phyloP scores from a whole-genome alignment of 2,888 invertebrate genomes.

The Unio delphinus region DNA sequence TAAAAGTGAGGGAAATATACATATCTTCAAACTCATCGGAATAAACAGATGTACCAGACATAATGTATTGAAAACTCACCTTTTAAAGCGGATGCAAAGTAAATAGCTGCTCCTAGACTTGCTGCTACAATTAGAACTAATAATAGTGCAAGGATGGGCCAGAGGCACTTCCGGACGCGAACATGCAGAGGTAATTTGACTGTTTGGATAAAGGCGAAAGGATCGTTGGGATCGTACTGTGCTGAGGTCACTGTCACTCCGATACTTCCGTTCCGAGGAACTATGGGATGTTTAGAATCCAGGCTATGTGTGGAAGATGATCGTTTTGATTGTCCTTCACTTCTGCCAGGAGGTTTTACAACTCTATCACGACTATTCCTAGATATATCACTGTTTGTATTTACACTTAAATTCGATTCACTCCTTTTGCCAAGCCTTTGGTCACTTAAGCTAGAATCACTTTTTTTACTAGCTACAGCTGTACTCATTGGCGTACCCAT shows the following conservation, averaged over 20 bases:
- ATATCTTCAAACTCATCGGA: no score
- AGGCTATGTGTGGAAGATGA: conserved; percentile 16
- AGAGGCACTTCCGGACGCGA: conserved; percentile 40
- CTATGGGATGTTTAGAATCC: conserved; percentile 14
- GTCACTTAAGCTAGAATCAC: not conserved
- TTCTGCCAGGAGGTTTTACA: conserved; percentile 8
- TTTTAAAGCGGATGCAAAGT: conserved; percentile 57
- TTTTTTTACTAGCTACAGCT: no score
- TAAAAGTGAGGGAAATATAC: no score
- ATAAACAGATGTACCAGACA: no score
- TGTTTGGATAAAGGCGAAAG: conserved; percentile 49
- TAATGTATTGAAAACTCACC: conserved; percentile 30
- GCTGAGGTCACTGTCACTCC: conserved; percentile 35
- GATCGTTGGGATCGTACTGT: conserved; percentile 39
- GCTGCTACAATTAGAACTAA: conserved; percentile 48
- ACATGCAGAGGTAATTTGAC: conserved; percentile 39
- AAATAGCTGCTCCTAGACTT: conserved; percentile 55
- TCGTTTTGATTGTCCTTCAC: conserved; percentile 13
- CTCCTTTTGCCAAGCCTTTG: conserved; percentile 5
- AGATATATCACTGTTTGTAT: conserved; percentile 25
- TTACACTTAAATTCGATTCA: conserved; percentile 24
- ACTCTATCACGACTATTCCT: conserved; percentile 16
- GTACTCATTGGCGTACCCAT: no score
- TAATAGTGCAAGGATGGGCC: conserved; percentile 48
- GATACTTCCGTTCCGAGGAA: conserved; percentile 30